These are phyloP conservation scores for Caenorhabditis sulstoni DNA, from an alignment of 2,888 invertebrate species.

Conservation along the genomic window DNA sequence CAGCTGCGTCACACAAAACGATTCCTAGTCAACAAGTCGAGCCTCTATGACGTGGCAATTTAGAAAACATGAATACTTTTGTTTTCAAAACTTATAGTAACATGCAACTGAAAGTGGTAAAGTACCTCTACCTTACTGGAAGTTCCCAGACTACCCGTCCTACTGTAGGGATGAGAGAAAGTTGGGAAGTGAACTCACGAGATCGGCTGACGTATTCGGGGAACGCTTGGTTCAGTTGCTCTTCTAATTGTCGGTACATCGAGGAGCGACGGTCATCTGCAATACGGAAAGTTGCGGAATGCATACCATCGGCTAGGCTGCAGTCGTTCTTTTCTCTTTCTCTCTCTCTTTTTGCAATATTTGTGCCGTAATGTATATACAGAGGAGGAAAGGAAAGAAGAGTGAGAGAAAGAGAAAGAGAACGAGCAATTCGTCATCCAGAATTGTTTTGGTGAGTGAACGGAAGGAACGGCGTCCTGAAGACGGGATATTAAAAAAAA, in stretches of 20 bases:
- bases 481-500: slow-evolving; percentile 18
- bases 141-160: neutral
- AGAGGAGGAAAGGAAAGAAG: slow-evolving; percentile 25
- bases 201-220: slow-evolving; percentile 54
- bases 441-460: slow-evolving; percentile 33
- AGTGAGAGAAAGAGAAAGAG: slow-evolving; percentile 15
- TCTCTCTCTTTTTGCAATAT: slow-evolving; percentile 20
- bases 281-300: slow-evolving; percentile 2
- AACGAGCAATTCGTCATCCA: slow-evolving; percentile 43
- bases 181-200: too few relatives aligned
- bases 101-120: too few relatives aligned
- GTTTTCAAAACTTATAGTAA: too few relatives aligned
- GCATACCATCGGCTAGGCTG: neutral
- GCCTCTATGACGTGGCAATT: neutral
- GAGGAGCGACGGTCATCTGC: slow-evolving; percentile 67
- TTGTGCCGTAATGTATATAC: slow-evolving; percentile 42
- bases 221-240: slow-evolving; percentile 65
- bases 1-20: too few relatives aligned
- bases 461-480: slow-evolving; percentile 15
- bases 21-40: too few relatives aligned
- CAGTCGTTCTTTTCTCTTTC: slow-evolving; percentile 19
- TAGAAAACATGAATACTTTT: slow-evolving; percentile 9
- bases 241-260: slow-evolving; percentile 69
- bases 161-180: too few relatives aligned
- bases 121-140: too few relatives aligned